Evolutionary conservation across 2,888 invertebrate species (phyloP).

Genomic region (Platynereis dumerilii): DNA sequence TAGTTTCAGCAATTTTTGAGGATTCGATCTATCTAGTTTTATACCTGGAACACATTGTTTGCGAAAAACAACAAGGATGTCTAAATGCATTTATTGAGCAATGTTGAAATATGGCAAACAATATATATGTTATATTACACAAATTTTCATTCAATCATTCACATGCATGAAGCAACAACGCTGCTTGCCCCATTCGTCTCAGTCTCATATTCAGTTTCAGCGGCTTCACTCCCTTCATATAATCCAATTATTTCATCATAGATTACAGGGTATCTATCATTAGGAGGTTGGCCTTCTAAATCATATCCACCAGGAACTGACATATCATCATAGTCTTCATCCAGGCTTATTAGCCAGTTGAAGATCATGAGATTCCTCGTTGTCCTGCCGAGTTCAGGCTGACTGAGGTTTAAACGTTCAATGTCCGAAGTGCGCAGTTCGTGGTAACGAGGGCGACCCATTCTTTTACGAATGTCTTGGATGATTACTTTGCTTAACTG

Average conservation of each 20-base stretch:
- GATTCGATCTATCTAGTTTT: no score
- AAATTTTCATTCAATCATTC: no score
- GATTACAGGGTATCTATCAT: constrained; percentile 3
- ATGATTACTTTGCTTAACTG: constrained; percentile 49
- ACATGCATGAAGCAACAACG: no score
- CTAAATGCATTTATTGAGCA: no score
- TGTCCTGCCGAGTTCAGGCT: constrained; percentile 41
- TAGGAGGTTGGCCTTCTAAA: constrained; percentile 11
- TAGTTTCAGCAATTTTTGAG: no score
- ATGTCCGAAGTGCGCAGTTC: constrained; percentile 47
- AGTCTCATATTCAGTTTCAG: not conserved
- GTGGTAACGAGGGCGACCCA: constrained; percentile 54
- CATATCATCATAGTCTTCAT: constrained; percentile 66
- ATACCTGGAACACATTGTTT: no score
- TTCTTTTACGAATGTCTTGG: constrained; percentile 49
- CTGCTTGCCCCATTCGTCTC: no score
- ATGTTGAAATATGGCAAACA: no score
- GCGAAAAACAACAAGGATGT: no score
- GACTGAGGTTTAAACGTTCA: constrained; percentile 45
- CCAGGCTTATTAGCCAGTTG: constrained; percentile 89
- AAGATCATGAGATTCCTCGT: constrained; percentile 91
- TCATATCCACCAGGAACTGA: constrained; percentile 5
- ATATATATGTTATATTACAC: no score
- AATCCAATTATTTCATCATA: not conserved
- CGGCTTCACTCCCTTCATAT: not conserved